These are phyloP conservation scores for Psittacula derbiana DNA, from an alignment of 2,797 vertebrate genomes.

Conservation along the genomic window DNA sequence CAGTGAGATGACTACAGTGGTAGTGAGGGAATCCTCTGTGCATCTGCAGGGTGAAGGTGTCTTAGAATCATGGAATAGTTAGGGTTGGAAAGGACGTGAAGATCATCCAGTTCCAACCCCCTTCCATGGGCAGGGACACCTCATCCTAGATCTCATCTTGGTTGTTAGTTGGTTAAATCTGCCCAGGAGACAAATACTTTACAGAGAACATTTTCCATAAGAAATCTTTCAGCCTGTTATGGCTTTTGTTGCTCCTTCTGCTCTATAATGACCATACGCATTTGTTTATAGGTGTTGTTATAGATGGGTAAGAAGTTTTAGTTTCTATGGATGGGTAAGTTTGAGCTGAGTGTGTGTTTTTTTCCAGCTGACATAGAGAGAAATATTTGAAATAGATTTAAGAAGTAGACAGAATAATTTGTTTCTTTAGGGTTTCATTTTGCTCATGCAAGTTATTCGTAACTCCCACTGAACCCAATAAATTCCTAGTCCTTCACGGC, in stretches of 20 bases:
- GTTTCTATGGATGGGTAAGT: not conserved
- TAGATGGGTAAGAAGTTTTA: not conserved
- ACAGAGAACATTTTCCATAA: not conserved
- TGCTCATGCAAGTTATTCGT: not conserved
- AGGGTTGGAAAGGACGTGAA: not conserved
- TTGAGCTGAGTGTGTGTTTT: not conserved
- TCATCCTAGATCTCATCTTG: not conserved
- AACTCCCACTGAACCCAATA: slow-evolving; percentile 45
- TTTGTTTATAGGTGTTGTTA: not conserved
- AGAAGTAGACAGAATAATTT: not conserved
- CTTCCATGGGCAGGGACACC: not conserved
- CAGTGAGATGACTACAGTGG: not conserved
- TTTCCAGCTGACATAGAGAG: not conserved
- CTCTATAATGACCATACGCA: not conserved
- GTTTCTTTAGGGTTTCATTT: slow-evolving; percentile 24
- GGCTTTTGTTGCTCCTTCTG: not conserved
- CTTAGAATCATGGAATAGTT: not conserved
- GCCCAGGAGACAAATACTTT: not conserved
- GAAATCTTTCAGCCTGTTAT: not conserved
- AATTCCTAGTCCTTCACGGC: not conserved
- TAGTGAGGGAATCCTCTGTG: not conserved
- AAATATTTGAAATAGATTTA: slow-evolving; percentile 23
- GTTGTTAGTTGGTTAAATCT: not conserved
- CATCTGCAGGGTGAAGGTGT: not conserved
- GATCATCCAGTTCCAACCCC: not conserved